These are phyloP conservation scores for Erinaceus europaeus DNA, from an alignment of 2,113 vertebrate species.

Conservation along the genomic window DNA sequence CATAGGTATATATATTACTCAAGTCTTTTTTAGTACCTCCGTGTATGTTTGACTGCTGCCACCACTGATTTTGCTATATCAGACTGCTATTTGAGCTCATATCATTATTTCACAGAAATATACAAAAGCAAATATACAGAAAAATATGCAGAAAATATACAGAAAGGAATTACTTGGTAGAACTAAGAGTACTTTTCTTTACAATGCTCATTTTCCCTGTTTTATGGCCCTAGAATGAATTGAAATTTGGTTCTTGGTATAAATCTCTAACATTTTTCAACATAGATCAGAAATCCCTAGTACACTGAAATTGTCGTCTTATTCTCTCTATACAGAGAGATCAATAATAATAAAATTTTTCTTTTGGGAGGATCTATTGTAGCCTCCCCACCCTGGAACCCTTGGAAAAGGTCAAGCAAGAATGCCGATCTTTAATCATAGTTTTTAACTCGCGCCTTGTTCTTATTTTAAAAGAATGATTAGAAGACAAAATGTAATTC, in stretches of 20 bases:
- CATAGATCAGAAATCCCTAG: not conserved
- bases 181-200: not conserved
- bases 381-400: accelerated
- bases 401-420: not conserved
- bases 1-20: no score
- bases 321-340: not conserved
- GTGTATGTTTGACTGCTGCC: no score
- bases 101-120: no score
- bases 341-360: not conserved
- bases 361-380: not conserved
- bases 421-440: not conserved
- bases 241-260: not conserved
- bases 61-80: no score
- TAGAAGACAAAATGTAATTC: slow-evolving; percentile 35
- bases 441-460: not conserved
- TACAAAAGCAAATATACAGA: no score
- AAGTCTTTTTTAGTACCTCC: no score
- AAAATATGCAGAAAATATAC: no score
- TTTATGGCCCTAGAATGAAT: not conserved
- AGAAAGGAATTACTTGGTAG: no score
- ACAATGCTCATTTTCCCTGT: not conserved
- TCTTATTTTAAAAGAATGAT: not conserved
- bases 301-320: not conserved
- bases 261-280: not conserved
- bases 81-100: no score